Evolutionary conservation across 2,113 vertebrate species (phyloP).

Genomic region (Columba janthina): DNA sequence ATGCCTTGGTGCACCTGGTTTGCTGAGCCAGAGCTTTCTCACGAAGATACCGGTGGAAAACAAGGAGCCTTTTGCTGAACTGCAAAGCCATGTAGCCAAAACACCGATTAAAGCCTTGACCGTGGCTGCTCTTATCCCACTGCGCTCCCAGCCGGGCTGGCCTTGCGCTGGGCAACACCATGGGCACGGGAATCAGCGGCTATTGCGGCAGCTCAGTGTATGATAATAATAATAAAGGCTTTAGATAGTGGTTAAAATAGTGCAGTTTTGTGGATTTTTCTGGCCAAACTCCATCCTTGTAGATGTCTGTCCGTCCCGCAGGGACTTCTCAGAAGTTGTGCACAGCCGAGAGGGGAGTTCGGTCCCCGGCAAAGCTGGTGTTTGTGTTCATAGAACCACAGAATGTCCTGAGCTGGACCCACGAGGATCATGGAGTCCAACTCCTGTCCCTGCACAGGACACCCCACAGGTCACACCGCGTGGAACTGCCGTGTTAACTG

Average conservation of each 20-base stretch:
- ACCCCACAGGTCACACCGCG: no score
- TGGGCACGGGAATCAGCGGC: background rate
- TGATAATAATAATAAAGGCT: background rate
- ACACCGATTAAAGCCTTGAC: background rate
- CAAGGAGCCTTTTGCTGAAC: background rate
- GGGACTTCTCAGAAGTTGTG: background rate
- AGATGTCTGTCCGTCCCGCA: background rate
- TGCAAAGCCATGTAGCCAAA: background rate
- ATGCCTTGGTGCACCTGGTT: background rate
- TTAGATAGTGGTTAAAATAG: background rate
- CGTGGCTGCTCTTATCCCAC: background rate
- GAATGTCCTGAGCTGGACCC: no score
- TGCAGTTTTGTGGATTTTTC: background rate
- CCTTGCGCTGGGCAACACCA: background rate
- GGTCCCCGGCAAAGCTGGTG: background rate
- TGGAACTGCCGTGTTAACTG: background rate
- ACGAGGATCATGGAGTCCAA: no score
- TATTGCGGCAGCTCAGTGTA: background rate
- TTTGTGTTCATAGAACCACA: background rate
- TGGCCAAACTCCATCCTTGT: background rate
- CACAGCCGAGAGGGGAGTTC: fast-evolving
- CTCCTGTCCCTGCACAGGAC: no score
- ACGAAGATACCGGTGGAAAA: fast-evolving
- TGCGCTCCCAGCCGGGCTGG: background rate
- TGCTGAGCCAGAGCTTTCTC: background rate